A percentile compares a stretch with the other conserved stretches of the same genome.
Evolutionary conservation across 2,113 vertebrate species (phyloP).

Genomic region (Numida meleagris): DNA sequence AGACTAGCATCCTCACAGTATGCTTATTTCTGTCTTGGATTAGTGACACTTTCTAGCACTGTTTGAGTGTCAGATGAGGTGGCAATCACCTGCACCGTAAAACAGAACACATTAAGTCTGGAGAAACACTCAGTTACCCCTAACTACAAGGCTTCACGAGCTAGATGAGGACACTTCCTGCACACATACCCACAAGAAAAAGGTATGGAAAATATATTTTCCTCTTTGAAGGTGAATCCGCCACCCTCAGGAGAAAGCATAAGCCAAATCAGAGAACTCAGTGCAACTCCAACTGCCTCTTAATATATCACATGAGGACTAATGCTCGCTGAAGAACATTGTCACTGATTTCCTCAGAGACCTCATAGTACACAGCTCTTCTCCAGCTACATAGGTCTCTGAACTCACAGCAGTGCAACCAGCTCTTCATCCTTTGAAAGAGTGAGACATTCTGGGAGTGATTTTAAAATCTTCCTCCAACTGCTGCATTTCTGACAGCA

Average conservation of each 20-base stretch:
- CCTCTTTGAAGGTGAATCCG: not conserved
- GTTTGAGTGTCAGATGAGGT: not conserved
- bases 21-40: not conserved
- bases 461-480: not conserved
- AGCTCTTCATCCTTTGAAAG: conserved; percentile 8
- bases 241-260: not conserved
- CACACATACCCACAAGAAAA: not conserved
- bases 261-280: not conserved
- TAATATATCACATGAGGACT: not conserved
- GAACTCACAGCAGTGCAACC: not conserved
- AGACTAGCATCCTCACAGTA: not conserved
- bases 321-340: not conserved
- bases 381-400: not conserved
- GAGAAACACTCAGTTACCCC: not conserved
- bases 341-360: not conserved
- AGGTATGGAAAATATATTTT: not conserved
- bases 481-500: not conserved
- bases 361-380: not conserved
- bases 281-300: not conserved
- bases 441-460: not conserved
- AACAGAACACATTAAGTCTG: not conserved
- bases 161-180: not conserved
- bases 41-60: not conserved
- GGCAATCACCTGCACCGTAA: not conserved
- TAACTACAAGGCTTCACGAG: not conserved